Conservation (phyloP, 2,888 invertebrate genomes). For the Agrochola circellaris region DNA sequence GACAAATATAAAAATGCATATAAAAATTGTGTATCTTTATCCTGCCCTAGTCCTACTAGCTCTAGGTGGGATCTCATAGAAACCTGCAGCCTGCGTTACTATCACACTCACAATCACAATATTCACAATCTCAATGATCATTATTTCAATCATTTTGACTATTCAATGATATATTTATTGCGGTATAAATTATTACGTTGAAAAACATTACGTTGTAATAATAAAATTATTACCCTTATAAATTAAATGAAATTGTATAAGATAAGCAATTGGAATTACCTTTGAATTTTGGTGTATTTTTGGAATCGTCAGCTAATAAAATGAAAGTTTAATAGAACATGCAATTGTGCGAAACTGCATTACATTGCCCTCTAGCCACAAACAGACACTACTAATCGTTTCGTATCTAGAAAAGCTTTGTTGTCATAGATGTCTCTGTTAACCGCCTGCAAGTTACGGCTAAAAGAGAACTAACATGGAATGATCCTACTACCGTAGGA, state of each 20-base stretch:
- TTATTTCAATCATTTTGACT: neutral
- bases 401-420: neutral
- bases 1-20: neutral
- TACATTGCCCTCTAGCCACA: slow-evolving; percentile 20
- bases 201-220: neutral
- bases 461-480: too few relatives aligned
- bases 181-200: neutral
- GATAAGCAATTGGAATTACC: neutral
- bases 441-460: neutral
- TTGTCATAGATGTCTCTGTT: slow-evolving; percentile 20
- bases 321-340: neutral
- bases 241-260: neutral
- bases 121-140: neutral
- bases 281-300: neutral
- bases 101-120: neutral
- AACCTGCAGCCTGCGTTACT: neutral
- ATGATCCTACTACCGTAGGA: too few relatives aligned
- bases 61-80: neutral
- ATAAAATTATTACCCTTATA: neutral
- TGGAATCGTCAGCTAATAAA: neutral
- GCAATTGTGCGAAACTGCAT: neutral
- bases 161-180: neutral
- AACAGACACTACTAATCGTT: neutral
- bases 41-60: neutral
- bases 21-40: neutral